Conservation (phyloP, 2,888 invertebrate genomes). For the Malthinus flaveolus region DNA sequence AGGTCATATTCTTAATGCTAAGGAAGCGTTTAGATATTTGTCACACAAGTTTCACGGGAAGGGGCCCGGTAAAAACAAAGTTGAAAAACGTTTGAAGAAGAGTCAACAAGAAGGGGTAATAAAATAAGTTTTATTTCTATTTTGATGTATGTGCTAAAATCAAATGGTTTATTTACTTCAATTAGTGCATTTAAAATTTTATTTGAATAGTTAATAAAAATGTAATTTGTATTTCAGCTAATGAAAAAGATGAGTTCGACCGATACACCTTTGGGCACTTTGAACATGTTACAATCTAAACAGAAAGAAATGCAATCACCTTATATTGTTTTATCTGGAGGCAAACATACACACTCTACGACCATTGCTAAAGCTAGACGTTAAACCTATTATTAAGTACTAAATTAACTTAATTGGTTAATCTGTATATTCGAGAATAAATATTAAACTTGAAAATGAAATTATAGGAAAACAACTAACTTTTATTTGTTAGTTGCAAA, state of each 20-base stretch:
- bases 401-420: background rate
- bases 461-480: no score
- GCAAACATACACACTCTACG: slow-evolving; percentile 67
- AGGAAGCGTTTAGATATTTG: slow-evolving; percentile 95
- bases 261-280: slow-evolving; percentile 94
- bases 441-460: no score
- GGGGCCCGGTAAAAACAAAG: slow-evolving; percentile 98
- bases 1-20: slow-evolving; percentile 87
- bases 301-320: slow-evolving; percentile 94
- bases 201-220: background rate
- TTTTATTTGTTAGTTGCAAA: no score
- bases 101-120: slow-evolving; percentile 84
- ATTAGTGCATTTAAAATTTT: background rate
- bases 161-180: background rate
- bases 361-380: slow-evolving; percentile 48
- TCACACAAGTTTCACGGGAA: slow-evolving; percentile 99
- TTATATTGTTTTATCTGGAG: slow-evolving; percentile 90
- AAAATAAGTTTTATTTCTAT: background rate
- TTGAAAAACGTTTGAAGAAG: slow-evolving; percentile 95
- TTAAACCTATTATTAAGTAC: background rate
- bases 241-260: slow-evolving; percentile 98
- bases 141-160: background rate
- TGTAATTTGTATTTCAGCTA: slow-evolving; percentile 58
- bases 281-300: slow-evolving; percentile 92
- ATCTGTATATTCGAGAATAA: no score